A percentile compares a stretch with the other conserved stretches of the same genome.
These are phyloP conservation scores for Eupithecia insigniata DNA, from an alignment of 2,888 invertebrate genomes.

Conservation along the genomic window DNA sequence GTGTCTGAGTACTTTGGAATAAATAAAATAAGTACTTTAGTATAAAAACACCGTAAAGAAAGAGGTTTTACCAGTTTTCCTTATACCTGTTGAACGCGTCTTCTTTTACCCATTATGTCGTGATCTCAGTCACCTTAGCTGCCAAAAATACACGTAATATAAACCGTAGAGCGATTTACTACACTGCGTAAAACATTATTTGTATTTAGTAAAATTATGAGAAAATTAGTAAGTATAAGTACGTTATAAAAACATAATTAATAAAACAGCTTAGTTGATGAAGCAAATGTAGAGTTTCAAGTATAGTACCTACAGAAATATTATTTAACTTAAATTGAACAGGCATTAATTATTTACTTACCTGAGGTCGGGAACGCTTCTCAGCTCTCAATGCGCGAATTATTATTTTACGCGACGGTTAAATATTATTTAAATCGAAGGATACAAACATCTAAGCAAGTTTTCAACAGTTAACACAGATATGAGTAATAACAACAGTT, in stretches of 20 bases:
- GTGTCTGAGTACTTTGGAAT: conserved; percentile 17
- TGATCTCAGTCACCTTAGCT: conserved; percentile 19
- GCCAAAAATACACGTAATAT: conserved; percentile 16
- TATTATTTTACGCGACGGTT: conserved; percentile 67
- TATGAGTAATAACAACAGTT: conserved; percentile 80
- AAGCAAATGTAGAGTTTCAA: conserved; percentile 11
- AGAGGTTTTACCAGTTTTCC: conserved; percentile 28
- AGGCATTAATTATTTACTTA: conserved; percentile 51
- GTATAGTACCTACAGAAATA: conserved; percentile 5
- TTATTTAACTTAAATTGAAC: conserved; percentile 23
- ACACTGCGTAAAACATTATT: neutral
- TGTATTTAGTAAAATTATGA: neutral
- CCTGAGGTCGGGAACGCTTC: conserved; percentile 57
- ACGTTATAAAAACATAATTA: neutral
- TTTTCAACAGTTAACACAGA: conserved; percentile 83
- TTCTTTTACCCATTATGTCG: conserved; percentile 28
- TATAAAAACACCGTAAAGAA: conserved; percentile 15
- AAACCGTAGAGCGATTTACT: neutral
- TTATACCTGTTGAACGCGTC: conserved; percentile 45
- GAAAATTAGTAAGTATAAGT: neutral
- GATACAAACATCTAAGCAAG: conserved; percentile 72
- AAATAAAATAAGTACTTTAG: conserved; percentile 17
- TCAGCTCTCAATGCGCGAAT: conserved; percentile 48
- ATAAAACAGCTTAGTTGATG: neutral
- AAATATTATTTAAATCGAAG: conserved; percentile 62